A percentile compares a stretch with the other conserved stretches of the same genome.
Conservation (phyloP, 1,140 invertebrate species). For the Drosophila repletoides region DNA sequence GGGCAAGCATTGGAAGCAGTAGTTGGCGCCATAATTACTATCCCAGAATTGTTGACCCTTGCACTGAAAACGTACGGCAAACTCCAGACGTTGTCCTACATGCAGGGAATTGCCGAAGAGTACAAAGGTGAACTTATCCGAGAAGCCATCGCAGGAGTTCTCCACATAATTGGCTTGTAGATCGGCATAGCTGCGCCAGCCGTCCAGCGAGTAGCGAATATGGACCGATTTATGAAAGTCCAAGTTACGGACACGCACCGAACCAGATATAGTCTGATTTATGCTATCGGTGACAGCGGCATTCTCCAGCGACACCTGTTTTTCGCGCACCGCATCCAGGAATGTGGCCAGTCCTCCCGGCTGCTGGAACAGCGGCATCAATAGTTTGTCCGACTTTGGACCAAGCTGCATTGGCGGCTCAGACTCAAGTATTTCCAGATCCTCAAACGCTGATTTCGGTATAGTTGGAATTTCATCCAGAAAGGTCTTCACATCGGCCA, state of each 20-base stretch:
- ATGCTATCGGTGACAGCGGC: slow-evolving; percentile 88
- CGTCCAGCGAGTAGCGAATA: slow-evolving; percentile 92
- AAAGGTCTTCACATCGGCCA: slow-evolving; percentile 95
- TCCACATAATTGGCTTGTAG: slow-evolving; percentile 91
- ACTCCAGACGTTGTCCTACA: slow-evolving; percentile 89
- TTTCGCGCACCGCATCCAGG: slow-evolving; percentile 88
- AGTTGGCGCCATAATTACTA: slow-evolving; percentile 93
- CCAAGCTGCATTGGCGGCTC: slow-evolving; percentile 82
- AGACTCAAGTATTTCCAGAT: slow-evolving; percentile 84
- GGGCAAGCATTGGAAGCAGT: slow-evolving; percentile 92
- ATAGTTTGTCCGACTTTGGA: slow-evolving; percentile 83
- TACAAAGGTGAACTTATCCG: slow-evolving; percentile 93
- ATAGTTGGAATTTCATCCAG: slow-evolving; percentile 94
- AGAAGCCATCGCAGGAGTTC: slow-evolving; percentile 95
- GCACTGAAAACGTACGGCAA: slow-evolving; percentile 92
- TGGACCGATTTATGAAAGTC: slow-evolving; percentile 95
- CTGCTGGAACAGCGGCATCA: slow-evolving; percentile 92
- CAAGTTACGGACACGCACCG: slow-evolving; percentile 93
- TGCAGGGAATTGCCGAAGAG: slow-evolving; percentile 88
- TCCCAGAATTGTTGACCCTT: slow-evolving; percentile 95
- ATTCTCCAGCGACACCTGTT: slow-evolving; percentile 93
- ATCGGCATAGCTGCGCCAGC: slow-evolving; percentile 93
- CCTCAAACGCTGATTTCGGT: slow-evolving; percentile 92
- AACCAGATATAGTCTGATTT: slow-evolving; percentile 91
- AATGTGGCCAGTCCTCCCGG: slow-evolving; percentile 90